Conservation (phyloP, 2,888 invertebrate genomes). For the Meteorus colon region DNA sequence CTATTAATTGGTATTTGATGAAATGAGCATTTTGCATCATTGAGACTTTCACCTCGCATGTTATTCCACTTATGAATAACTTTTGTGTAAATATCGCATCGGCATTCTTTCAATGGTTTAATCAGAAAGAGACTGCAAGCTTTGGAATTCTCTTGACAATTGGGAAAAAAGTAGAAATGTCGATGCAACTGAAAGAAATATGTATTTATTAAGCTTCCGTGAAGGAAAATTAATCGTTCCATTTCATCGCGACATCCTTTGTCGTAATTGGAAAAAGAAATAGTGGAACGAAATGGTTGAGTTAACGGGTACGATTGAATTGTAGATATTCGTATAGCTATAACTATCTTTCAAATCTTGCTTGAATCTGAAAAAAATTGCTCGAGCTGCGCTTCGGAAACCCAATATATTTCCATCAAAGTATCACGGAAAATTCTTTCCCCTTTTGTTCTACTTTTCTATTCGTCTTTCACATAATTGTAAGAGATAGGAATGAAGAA, state of each 20-base stretch:
- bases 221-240: conserved; percentile 26
- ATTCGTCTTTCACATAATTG: background rate
- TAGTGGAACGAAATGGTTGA: conserved; percentile 17
- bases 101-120: too few relatives aligned
- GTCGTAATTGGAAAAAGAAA: conserved; percentile 29
- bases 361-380: conserved; percentile 27
- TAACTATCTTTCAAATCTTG: conserved; percentile 22
- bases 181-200: background rate
- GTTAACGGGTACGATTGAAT: conserved; percentile 31
- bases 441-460: background rate
- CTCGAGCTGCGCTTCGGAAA: background rate
- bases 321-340: conserved; percentile 24
- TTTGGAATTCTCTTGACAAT: background rate
- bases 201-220: background rate
- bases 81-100: too few relatives aligned
- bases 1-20: too few relatives aligned
- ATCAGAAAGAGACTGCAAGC: too few relatives aligned
- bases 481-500: background rate
- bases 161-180: conserved; percentile 17
- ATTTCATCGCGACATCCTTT: conserved; percentile 26
- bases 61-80: too few relatives aligned
- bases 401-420: conserved; percentile 30
- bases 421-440: conserved; percentile 15
- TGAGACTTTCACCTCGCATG: too few relatives aligned
- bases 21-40: too few relatives aligned